Percentiles rank a stretch among this genome's conserved stretches.
These are phyloP conservation scores for Sebastolobus alascanus DNA, from an alignment of 2,797 vertebrate species.

Conservation along the genomic window DNA sequence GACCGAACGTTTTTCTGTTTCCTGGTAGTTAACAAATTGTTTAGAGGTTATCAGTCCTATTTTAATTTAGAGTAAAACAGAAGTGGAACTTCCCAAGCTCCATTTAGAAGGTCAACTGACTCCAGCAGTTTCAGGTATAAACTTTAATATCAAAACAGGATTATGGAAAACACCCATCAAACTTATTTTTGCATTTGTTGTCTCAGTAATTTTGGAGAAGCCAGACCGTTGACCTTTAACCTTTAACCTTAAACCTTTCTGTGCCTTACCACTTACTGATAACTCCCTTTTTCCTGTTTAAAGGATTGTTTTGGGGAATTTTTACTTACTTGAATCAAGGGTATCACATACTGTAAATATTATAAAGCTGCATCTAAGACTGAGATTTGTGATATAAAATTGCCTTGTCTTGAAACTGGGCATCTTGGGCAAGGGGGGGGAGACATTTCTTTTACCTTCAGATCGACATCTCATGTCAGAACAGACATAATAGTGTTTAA, in stretches of 20 bases:
- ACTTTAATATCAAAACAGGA: neutral
- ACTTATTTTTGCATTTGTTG: neutral
- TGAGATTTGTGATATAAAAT: neutral
- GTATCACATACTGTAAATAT: neutral
- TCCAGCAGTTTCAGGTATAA: too few species aligned
- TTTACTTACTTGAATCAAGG: neutral
- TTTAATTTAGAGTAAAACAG: neutral
- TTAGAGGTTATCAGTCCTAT: constrained; percentile 18
- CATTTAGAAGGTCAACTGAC: too few species aligned
- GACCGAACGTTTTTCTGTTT: neutral
- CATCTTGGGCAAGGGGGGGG: neutral
- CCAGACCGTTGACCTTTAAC: neutral
- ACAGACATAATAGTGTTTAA: neutral
- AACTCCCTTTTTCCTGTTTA: neutral
- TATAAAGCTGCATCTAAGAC: neutral
- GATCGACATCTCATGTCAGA: neutral
- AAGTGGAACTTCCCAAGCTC: neutral
- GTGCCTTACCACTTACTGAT: neutral
- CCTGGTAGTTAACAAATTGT: neutral
- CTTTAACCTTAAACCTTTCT: neutral
- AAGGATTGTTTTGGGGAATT: neutral
- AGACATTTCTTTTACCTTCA: neutral
- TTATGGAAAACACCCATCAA: neutral
- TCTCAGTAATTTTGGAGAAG: neutral
- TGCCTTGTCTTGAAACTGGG: neutral